A percentile compares a stretch with the other conserved stretches of the same genome.
These are phyloP conservation scores for Sardinella longiceps DNA, from an alignment of 2,797 vertebrate genomes.

Conservation along the genomic window DNA sequence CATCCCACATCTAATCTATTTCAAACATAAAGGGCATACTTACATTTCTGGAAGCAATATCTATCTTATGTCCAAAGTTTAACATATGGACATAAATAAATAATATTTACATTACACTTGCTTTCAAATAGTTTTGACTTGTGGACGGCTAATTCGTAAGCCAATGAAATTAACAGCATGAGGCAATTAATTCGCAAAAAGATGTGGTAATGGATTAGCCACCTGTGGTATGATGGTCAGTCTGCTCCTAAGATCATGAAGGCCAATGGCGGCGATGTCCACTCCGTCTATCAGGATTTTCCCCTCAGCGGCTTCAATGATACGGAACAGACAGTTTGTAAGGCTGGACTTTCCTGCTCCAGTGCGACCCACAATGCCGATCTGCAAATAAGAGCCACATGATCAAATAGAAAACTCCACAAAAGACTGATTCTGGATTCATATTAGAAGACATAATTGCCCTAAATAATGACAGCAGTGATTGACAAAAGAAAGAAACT, in stretches of 20 bases:
- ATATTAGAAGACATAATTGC: neutral
- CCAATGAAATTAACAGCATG: neutral
- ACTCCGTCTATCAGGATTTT: constrained; percentile 84
- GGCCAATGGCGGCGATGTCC: constrained; percentile 87
- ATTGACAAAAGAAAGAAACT: too few species aligned
- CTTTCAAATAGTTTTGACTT: neutral
- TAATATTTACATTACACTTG: neutral
- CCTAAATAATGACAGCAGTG: too few species aligned
- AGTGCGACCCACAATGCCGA: constrained; percentile 93
- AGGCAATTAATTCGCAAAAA: neutral
- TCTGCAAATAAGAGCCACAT: constrained; percentile 64
- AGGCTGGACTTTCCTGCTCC: constrained; percentile 97
- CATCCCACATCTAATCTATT: neutral
- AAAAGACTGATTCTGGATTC: neutral
- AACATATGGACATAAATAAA: neutral
- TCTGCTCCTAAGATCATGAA: constrained; percentile 87
- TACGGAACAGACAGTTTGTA: constrained; percentile 91
- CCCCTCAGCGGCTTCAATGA: constrained; percentile 90
- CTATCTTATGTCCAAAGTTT: neutral
- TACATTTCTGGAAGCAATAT: neutral
- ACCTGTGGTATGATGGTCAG: constrained; percentile 98
- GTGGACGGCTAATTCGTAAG: neutral
- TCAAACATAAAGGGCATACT: neutral
- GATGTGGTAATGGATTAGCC: constrained; percentile 19
- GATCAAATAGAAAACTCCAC: neutral